Conservation (phyloP, 2,888 invertebrate genomes). For the Euclidia mi region DNA sequence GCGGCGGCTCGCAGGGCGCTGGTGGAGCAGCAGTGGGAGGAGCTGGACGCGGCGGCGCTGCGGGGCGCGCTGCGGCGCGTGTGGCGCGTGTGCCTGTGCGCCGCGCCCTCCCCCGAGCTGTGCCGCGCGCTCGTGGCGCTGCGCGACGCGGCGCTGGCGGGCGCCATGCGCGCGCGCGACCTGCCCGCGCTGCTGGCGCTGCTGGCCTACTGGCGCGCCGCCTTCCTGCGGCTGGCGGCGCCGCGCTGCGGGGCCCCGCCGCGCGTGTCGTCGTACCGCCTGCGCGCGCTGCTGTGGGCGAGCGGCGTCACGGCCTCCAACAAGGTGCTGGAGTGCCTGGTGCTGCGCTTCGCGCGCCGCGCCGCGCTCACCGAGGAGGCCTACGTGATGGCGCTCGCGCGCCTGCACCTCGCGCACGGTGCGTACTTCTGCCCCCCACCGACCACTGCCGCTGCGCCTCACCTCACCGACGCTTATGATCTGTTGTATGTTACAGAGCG, state of each 20-base stretch:
- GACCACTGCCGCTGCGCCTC: constrained; percentile 24
- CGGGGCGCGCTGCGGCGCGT: constrained; percentile 51
- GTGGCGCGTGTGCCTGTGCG: constrained; percentile 80
- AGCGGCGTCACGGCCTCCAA: constrained; percentile 92
- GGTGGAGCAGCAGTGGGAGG: constrained; percentile 52
- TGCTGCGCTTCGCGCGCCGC: constrained; percentile 91
- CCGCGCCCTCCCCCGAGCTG: constrained; percentile 89
- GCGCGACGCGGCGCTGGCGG: constrained; percentile 91
- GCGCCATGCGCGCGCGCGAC: constrained; percentile 90
- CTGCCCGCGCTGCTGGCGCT: constrained; percentile 91
- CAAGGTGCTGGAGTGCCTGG: constrained; percentile 92
- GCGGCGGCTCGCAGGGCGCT: constrained; percentile 26
- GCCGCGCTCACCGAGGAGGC: constrained; percentile 90
- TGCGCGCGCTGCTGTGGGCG: constrained; percentile 92
- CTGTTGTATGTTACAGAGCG: constrained; percentile 87
- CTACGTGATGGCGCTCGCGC: constrained; percentile 90
- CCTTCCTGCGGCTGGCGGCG: constrained; percentile 36
- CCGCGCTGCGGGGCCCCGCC: constrained; percentile 72
- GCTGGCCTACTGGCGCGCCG: constrained; percentile 76
- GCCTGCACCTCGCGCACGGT: constrained; percentile 79
- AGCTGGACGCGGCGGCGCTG: constrained; percentile 48
- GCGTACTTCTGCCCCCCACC: constrained; percentile 28
- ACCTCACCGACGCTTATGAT: background rate
- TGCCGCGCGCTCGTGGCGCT: constrained; percentile 93
- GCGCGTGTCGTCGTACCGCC: constrained; percentile 80